Base-by-base conservation (phyloP, 2,113 vertebrate genomes). In the Leucopsar rothschildi region DNA sequence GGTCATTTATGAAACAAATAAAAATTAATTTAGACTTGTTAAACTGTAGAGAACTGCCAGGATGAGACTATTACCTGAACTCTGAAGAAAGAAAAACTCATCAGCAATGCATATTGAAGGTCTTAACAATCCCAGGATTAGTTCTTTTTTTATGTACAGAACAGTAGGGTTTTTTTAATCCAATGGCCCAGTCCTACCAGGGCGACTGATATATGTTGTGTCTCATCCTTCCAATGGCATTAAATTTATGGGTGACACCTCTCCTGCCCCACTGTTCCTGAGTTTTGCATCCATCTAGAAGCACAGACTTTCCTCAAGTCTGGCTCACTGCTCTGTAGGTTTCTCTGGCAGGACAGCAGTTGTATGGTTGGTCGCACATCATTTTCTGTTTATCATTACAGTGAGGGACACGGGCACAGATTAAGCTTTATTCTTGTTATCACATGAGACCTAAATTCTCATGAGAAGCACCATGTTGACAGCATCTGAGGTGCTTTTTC, bases 1-100 rank as follows among this genome's bases (percentile, higher is more conserved):
- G 33, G 50, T 73, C 42, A 78, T 77, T 93, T 65, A 72, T 71
- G 40, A 93, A 93, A 57, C 49, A 94, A 87, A 89, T 61, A 52
- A 66, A 88, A 94, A 75, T 82, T 60, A 66, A 80, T 92, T 82
- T 72, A 56, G 18, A 22, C n/a, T 80, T 80, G 37, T 72, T 83
- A 77, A 81, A 49, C 68, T 82, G 64, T 37, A 57, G 23, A 90
- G 47, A 82, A 22, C 60, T 92, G 49, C 19, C 72, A 72, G n/a
- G 45, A 45, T 42, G 28, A 80, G 37, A 28, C 27, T 65, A 40
- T 57, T 86, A 65, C 55, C 66, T 86, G 82, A 90, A 70, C 15
- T 45, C 53, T 45, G 40, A 86, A 93, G 71, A 66, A 86, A 50
- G 35, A 69, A 68, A 31, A 92, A 63, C 9, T 37, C 25, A 75